Evolutionary conservation across 1,140 invertebrate species (phyloP), one percentile per base, ranked within the genome.

Genomic region (Leucophenga varia): DNA sequence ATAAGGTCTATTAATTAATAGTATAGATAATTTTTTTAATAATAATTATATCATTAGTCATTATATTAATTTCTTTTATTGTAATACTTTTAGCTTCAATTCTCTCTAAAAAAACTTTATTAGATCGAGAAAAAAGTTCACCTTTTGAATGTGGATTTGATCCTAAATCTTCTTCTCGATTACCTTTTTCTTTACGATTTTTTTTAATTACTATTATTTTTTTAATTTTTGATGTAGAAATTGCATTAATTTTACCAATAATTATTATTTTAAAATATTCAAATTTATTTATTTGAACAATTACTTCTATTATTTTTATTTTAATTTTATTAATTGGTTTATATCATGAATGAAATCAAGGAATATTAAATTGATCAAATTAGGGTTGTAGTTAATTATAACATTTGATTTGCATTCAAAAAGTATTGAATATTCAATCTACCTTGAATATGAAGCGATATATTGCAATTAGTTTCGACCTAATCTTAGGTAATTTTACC

Each of bases 141-240:
- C 77, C 79, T 8, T 79, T 81, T 75, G 81, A 84, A 78, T 82
- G 81, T 77, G 81, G 80, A 64, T 83, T 83, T 78, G 76, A 80
- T 38, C 76, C 78, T 50, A 77, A 78, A 75, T 75, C 59, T 43
- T 74, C 60, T 19, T 49, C 75, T 16, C 78, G 78, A 38, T 52
- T 79, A 47, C 78, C 79, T 16, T 83, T 82, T 61, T 79, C 77
- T 8, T 32, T 80, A 51, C 79, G 79, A 70, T 84, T 82, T 69
- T 82, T 77, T 73, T 65, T 81, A 70, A 81, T 83, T 75, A n/a
- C n/a, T n/a, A n/a, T n/a, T n/a, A n/a, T n/a, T n/a, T n/a, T n/a
- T n/a, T n/a, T n/a, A n/a, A n/a, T n/a, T n/a, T n/a, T n/a, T n/a
- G n/a, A n/a, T n/a, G n/a, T n/a, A n/a, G n/a, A n/a, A n/a, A n/a